These are phyloP conservation scores for Miltochrista miniata DNA, from an alignment of 2,888 invertebrate genomes.

Conservation along the genomic window DNA sequence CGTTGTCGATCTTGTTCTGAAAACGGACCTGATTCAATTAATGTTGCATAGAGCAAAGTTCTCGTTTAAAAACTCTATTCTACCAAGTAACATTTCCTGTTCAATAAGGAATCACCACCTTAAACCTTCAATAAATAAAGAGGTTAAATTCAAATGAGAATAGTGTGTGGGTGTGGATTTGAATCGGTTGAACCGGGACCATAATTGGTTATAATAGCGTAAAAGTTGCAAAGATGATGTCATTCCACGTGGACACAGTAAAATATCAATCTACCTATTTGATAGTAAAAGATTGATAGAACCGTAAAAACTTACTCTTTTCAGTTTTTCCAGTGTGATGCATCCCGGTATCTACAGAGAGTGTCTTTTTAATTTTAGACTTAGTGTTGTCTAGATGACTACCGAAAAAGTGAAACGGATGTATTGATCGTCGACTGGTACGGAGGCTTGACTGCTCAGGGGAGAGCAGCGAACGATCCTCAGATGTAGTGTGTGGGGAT, in stretches of 20 bases:
- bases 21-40: constrained; percentile 15
- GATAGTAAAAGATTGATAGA: neutral
- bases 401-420: constrained; percentile 76
- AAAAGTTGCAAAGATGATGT: too few species aligned
- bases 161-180: too few species aligned
- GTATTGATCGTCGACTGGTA: constrained; percentile 55
- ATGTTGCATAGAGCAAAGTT: constrained; percentile 1
- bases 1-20: constrained; percentile 49
- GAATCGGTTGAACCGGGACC: too few species aligned
- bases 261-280: too few species aligned
- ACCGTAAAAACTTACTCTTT: constrained; percentile 51
- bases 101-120: too few species aligned
- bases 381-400: constrained; percentile 72
- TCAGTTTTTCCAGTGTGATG: constrained; percentile 77
- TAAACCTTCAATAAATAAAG: too few species aligned
- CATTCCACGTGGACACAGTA: too few species aligned
- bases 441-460: constrained; percentile 72
- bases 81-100: neutral
- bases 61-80: neutral
- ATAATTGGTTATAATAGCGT: too few species aligned
- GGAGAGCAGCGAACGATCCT: constrained; percentile 75
- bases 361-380: constrained; percentile 77
- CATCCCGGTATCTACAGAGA: constrained; percentile 80
- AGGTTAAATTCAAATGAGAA: too few species aligned
- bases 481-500: constrained; percentile 73